Evolutionary conservation across 2,888 invertebrate genomes (phyloP).

Genomic region (Mythimna impura): DNA sequence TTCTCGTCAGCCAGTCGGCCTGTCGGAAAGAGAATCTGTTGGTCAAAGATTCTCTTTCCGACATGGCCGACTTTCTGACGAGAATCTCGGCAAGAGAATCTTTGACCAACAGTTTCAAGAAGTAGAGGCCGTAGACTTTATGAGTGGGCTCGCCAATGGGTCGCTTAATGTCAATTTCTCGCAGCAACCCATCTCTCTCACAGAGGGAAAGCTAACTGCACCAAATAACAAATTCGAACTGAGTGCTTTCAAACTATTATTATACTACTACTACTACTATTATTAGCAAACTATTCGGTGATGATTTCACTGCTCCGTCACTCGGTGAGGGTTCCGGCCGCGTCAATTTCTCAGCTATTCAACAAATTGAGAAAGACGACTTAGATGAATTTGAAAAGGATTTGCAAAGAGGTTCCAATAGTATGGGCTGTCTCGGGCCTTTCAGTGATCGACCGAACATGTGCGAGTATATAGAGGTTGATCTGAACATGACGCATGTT

Average conservation of each 20-base stretch:
- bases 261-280: too few species aligned
- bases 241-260: slow-evolving; percentile 77
- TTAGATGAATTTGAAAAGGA: slow-evolving; percentile 82
- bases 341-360: slow-evolving; percentile 80
- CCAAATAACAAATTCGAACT: slow-evolving; percentile 79
- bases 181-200: slow-evolving; percentile 73
- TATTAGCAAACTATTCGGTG: slow-evolving; percentile 79
- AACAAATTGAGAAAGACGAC: slow-evolving; percentile 76
- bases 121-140: slow-evolving; percentile 77
- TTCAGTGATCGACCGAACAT: slow-evolving; percentile 67
- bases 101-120: slow-evolving; percentile 85
- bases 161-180: slow-evolving; percentile 75
- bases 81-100: too few species aligned
- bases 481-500: slow-evolving; percentile 79
- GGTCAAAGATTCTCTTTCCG: too few species aligned
- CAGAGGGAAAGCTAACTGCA: slow-evolving; percentile 70
- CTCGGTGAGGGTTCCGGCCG: slow-evolving; percentile 76
- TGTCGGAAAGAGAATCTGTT: slow-evolving; percentile 80
- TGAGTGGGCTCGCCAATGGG: slow-evolving; percentile 68
- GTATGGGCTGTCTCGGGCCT: slow-evolving; percentile 68
- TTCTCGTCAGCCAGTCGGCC: slow-evolving; percentile 72
- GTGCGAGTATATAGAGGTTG: slow-evolving; percentile 83
- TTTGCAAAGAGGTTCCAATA: slow-evolving; percentile 68
- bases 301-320: slow-evolving; percentile 74
- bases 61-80: too few species aligned